These are phyloP conservation scores for Punctoribates punctum DNA, from an alignment of 2,888 invertebrate genomes.

Conservation along the genomic window DNA sequence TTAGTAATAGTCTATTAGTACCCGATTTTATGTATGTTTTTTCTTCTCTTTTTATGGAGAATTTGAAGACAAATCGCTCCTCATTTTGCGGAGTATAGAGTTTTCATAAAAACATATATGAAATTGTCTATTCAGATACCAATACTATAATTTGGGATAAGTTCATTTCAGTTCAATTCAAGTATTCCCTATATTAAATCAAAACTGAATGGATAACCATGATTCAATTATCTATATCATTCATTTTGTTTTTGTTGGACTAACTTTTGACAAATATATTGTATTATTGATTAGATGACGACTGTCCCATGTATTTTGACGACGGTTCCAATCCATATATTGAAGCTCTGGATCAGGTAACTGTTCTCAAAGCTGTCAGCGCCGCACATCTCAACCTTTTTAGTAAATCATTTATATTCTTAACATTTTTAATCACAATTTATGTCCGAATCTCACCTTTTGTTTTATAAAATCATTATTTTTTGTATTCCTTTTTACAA, in stretches of 20 bases:
- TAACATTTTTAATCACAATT: not conserved
- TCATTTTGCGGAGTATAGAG: too few species aligned
- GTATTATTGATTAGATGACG: slow-evolving; percentile 64
- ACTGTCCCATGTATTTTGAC: slow-evolving; percentile 96
- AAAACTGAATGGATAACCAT: too few species aligned
- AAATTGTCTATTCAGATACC: too few species aligned
- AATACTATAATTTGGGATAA: too few species aligned
- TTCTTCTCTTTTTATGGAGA: too few species aligned
- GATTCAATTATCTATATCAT: too few species aligned
- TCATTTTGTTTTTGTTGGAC: too few species aligned
- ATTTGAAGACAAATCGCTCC: too few species aligned
- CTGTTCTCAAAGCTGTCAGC: slow-evolving; percentile 33
- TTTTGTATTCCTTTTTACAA: not conserved
- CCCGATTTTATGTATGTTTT: slow-evolving; percentile 16
- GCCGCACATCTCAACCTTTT: not conserved
- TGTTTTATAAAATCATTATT: not conserved
- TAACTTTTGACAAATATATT: too few species aligned
- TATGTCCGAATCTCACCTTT: not conserved
- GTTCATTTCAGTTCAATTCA: too few species aligned
- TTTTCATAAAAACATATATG: too few species aligned
- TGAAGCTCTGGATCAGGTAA: slow-evolving; percentile 38
- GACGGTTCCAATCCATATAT: slow-evolving; percentile 78
- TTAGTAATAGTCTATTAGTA: not conserved
- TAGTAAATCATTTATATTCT: not conserved
- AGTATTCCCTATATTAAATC: too few species aligned